Evolutionary conservation across 2,113 vertebrate species (phyloP).

Genomic region (Eclectus roratus): DNA sequence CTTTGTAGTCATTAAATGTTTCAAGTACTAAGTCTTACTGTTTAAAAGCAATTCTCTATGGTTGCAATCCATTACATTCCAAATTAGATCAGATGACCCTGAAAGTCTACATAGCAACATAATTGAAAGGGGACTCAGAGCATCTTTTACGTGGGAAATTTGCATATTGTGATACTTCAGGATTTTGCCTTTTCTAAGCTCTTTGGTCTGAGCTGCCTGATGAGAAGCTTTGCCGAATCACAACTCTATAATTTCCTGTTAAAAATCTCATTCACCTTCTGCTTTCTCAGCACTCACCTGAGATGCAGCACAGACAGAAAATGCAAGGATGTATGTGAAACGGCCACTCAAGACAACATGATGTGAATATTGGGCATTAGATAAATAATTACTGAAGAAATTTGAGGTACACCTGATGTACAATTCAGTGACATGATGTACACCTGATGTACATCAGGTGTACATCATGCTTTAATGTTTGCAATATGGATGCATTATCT

Average conservation of each 20-base stretch:
- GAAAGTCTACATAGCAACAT: background rate
- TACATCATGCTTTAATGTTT: background rate
- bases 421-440: no score
- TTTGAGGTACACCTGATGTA: no score
- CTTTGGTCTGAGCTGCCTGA: background rate
- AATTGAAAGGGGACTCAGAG: background rate
- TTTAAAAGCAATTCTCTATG: background rate
- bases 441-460: background rate
- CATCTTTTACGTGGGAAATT: background rate
- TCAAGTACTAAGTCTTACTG: background rate
- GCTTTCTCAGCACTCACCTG: background rate
- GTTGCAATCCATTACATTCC: background rate
- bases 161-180: slow-evolving; percentile 20
- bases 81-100: background rate
- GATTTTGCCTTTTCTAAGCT: background rate
- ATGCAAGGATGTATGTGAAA: background rate
- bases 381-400: background rate
- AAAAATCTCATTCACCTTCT: background rate
- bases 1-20: background rate
- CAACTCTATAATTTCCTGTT: background rate
- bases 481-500: background rate
- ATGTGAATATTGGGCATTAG: background rate
- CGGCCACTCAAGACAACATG: background rate
- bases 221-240: background rate
- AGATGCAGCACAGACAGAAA: background rate